phyloP scores from a whole-genome alignment of 37 sponge, comb jelly and placozoan species.

The Diacarnus erythraeanus region DNA sequence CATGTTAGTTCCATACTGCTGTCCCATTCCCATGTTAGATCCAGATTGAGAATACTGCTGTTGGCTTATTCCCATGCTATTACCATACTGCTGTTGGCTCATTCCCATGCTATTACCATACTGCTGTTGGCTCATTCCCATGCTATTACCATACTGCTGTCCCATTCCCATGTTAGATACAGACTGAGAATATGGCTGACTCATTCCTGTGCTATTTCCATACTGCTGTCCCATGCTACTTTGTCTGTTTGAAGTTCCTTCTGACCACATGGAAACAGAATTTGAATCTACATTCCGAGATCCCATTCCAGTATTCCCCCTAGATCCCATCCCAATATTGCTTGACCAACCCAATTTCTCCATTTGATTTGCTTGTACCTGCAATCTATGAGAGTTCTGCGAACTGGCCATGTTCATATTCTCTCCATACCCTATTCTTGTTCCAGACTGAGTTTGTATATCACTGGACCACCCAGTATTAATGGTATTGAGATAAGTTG shows the following conservation, averaged over 20 bases:
- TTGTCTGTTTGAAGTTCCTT: not conserved
- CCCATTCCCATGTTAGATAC: slow-evolving; percentile 1
- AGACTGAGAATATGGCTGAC: not conserved
- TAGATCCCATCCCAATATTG: slow-evolving; percentile 4
- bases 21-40: not conserved
- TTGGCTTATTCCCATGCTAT: slow-evolving; percentile 7
- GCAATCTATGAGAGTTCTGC: not conserved
- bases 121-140: slow-evolving; percentile 15
- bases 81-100: not conserved
- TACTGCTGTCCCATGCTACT: not conserved
- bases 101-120: not conserved
- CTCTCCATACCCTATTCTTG: not conserved
- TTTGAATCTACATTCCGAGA: not conserved
- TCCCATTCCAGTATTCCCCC: slow-evolving; percentile 16
- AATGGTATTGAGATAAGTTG: not conserved
- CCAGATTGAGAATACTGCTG: not conserved
- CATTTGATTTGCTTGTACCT: not conserved
- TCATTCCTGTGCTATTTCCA: slow-evolving; percentile 2
- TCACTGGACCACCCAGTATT: slow-evolving; percentile 27
- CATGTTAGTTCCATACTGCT: too few species aligned
- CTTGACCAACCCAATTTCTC: not conserved
- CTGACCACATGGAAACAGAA: not conserved
- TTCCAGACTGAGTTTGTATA: not conserved
- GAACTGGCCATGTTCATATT: not conserved
- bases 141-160: not conserved